Base-by-base conservation (phyloP, 2,797 vertebrate species). In the Eurystomus glaucurus region DNA sequence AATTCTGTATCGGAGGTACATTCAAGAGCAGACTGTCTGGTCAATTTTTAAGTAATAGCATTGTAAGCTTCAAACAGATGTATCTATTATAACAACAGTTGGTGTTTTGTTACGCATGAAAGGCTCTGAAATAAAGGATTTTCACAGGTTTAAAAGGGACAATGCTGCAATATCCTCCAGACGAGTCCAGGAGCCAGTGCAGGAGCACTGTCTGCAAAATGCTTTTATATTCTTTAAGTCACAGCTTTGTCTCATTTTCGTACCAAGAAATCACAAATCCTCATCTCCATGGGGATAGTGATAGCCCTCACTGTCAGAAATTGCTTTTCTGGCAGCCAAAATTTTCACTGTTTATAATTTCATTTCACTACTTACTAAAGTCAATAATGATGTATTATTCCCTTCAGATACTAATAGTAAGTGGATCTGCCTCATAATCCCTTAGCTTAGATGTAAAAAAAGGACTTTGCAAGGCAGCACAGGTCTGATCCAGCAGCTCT, bases 331-430 rank as follows among this genome's bases (percentile, higher is more conserved):
- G 81, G 75, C 84, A 93, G 93, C 33, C 71, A 78, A 74, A 89
- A 57, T 72, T 92, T 85, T 91, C 84, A 31, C 33, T 77, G 65
- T 96, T 96, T 91, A 45, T 91, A 62, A 71, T 95, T 95, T 92
- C 48, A 85, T 85, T 95, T 94, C 68, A 61, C 61, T 95, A 33
- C 81, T 86, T 94, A 57, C 45, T 95, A 68, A 95, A 92, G 68
- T 93, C 71, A 94, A 35, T 97, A 93, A 83, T 41, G 61, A 77
- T 87, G 25, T 69, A 54, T 85, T 91, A 78, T 71, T 93, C 41
- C 41, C 55, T 89, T 74, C 18, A 22, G 51, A 72, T 57, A 43
- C 39, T 81, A 68, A 39, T 17, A 88, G 55, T 50, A 77, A 69
- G 61, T 81, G 50, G 35, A 58, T 80, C 64, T 95, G 71, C 60